Base-by-base conservation (phyloP, 1,140 invertebrate species). In the Temnothorax longispinosus region DNA sequence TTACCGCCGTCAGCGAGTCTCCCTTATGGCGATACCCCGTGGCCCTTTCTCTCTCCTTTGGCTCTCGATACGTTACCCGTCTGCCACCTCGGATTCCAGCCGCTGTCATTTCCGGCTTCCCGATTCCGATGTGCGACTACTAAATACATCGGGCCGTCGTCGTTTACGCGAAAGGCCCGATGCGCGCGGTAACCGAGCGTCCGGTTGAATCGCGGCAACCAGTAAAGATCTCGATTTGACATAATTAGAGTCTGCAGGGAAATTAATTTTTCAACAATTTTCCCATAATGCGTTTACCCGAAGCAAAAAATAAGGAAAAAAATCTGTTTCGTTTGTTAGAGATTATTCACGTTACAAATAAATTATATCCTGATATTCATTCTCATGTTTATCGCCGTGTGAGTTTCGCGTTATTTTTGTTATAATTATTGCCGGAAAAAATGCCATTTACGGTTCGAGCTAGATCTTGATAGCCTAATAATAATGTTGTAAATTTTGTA, bases 1-100 rank as follows among this genome's bases (percentile, higher is more conserved):
- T 94, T 95, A 91, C 92, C 80, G 78, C 85, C 93, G 94, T 94
- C 94, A 94, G 90, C 91, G 89, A 52, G 87, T 92, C 91, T 89
- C 91, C 87, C 90, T 92, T 91, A 91, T 89, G 71, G 69, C 72
- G 64, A 56, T 87, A 75, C 64, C 80, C 62, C 65, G 84, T 71
- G n/a, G 69, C 32, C 81, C 78, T 77, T 69, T 54, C 69, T 71
- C 67, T 90, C 84, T 86, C 90, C 80, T 89, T 74, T 35, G 56
- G 50, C 81, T 81, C 87, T 90, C 85, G 75, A 87, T 88, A 85
- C 74, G 85, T 90, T 81, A 89, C 74, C 67, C 80, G 75, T 60
- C 78, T 60, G 50, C 88, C 47, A 62, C 11, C 74, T 50, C 56
- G 71, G 69, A 71, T 65, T 58, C n/a, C 52, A 58, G 82, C 38